These are phyloP conservation scores for Coremacera marginata DNA, from an alignment of 2,888 invertebrate species.

Conservation along the genomic window DNA sequence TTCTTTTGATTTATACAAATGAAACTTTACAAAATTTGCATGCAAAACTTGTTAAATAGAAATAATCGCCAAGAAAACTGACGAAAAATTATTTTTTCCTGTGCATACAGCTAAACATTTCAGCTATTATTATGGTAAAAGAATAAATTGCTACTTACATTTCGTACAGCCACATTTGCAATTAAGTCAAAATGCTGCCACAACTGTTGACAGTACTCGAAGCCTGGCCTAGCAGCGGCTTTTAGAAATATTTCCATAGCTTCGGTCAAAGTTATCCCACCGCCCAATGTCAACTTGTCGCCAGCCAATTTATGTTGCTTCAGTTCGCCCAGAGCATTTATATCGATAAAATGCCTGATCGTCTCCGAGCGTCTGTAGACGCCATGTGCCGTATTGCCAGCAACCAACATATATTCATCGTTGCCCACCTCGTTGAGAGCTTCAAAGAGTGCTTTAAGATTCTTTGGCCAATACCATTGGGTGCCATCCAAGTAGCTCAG, in stretches of 20 bases:
- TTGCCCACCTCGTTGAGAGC: constrained; percentile 61
- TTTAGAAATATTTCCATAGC: constrained; percentile 69
- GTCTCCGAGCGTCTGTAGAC: constrained; percentile 62
- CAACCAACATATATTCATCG: constrained; percentile 75
- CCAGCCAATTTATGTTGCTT: constrained; percentile 65
- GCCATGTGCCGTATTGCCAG: constrained; percentile 83
- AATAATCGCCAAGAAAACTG: too few relatives aligned
- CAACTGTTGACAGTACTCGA: constrained; percentile 70
- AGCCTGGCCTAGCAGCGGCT: constrained; percentile 67
- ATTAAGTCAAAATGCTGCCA: constrained; percentile 74
- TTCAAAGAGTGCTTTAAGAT: constrained; percentile 47
- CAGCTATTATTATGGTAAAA: too few relatives aligned
- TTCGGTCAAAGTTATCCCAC: constrained; percentile 70
- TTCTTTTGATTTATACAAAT: too few relatives aligned
- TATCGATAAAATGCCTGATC: constrained; percentile 74
- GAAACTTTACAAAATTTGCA: too few relatives aligned
- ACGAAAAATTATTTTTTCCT: too few relatives aligned
- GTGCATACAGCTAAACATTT: too few relatives aligned
- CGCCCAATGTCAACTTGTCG: constrained; percentile 53
- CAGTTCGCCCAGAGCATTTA: constrained; percentile 73
- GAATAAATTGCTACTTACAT: constrained; percentile 74
- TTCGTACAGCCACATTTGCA: constrained; percentile 76
- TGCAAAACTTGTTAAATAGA: too few relatives aligned
- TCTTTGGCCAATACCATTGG: constrained; percentile 55
- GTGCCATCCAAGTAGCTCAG: constrained; percentile 46